These are phyloP conservation scores for Anadara kagoshimensis DNA, from an alignment of 1,140 invertebrate genomes.

Conservation along the genomic window DNA sequence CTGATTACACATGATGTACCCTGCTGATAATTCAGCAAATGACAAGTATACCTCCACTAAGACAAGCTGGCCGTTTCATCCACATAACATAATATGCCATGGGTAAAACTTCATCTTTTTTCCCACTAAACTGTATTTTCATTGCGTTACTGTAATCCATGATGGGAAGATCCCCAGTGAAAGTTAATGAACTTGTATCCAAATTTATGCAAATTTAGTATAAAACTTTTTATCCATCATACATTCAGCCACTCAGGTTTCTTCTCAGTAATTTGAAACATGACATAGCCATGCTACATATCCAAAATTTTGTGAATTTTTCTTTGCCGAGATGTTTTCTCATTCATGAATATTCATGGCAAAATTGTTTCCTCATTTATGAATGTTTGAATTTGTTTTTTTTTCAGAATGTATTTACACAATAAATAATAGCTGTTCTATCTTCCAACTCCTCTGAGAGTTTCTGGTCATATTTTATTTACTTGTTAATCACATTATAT, in stretches of 20 bases:
- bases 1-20: no score
- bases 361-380: no score
- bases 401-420: no score
- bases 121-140: neutral
- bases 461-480: no score
- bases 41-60: conserved; percentile 35
- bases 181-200: neutral
- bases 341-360: no score
- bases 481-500: no score
- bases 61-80: conserved; percentile 35
- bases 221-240: neutral
- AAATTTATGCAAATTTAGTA: neutral
- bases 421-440: no score
- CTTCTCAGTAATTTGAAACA: neutral
- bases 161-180: neutral
- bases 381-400: no score
- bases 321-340: no score
- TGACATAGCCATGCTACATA: neutral
- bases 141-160: neutral
- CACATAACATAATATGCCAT: conserved; percentile 41
- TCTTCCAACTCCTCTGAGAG: no score
- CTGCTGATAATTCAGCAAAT: no score
- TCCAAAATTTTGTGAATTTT: no score
- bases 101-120: conserved; percentile 10
- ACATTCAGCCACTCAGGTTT: neutral